Conservation (phyloP, 1,140 invertebrate species). For the Agrypnia vestita region DNA sequence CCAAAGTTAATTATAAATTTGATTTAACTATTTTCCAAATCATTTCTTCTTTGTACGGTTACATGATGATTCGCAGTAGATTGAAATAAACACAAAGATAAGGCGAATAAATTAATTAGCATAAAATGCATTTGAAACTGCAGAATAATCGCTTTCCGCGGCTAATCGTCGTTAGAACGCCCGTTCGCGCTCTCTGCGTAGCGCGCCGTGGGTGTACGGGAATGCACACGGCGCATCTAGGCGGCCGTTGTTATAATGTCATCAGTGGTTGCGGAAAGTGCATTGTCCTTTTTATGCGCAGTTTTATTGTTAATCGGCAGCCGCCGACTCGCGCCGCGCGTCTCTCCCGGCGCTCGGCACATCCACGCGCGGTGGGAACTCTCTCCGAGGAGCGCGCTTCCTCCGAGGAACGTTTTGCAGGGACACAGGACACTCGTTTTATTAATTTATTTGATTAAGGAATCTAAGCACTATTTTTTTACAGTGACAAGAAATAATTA, state of each 20-base stretch:
- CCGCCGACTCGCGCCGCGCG: slow-evolving; percentile 13
- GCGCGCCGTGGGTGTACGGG: slow-evolving; percentile 8
- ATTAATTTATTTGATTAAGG: no score
- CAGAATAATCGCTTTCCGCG: slow-evolving; percentile 13
- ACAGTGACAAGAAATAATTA: no score
- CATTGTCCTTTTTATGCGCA: slow-evolving; percentile 56
- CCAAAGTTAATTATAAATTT: no score
- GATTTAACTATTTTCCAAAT: no score
- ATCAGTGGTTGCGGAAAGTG: slow-evolving; percentile 51
- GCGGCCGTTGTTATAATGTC: slow-evolving; percentile 48
- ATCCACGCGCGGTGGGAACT: no score
- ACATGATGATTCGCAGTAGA: neutral
- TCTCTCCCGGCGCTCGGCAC: neutral
- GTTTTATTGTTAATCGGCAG: slow-evolving; percentile 49
- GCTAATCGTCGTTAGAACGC: slow-evolving; percentile 27
- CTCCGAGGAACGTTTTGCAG: no score
- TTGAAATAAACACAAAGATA: neutral
- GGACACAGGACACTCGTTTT: no score
- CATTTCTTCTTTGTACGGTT: neutral
- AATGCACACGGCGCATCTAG: slow-evolving; percentile 48
- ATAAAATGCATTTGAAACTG: slow-evolving; percentile 25
- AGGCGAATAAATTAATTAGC: neutral
- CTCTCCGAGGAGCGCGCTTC: no score
- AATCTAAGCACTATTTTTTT: no score
- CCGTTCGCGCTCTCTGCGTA: neutral